Evolutionary conservation across 2,113 vertebrate genomes (phyloP), one percentile per base, ranked within the genome.

Genomic region (Oreochromis tanganicae): DNA sequence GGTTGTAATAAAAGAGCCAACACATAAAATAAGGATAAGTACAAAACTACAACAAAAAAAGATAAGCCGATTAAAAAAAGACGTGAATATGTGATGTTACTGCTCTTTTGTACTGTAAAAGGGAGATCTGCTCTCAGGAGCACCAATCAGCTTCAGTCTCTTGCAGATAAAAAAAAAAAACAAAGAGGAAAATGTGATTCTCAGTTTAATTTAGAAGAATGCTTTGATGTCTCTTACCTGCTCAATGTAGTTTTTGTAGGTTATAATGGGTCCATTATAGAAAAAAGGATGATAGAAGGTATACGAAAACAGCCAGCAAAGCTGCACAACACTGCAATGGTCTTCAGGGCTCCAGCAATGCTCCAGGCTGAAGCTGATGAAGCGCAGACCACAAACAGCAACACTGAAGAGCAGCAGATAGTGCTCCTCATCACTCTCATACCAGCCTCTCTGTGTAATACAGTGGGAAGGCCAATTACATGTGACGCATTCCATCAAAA

Each of bases 251-350:
- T 98, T 97, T 86, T 95, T 96, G 88, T 97, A 99, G 36, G 93
- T 97, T 88, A 99, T 82, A 36, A 99, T 94, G 9, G 99, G 99
- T 38, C 99, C 99, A 0, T 99, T 99, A 96, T 98, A 98, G 96
- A 99, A 98, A 7, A 97, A 96, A 0, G 99, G 99, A 87, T 99
- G 99, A 81, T 99, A 99, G 92, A 99, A 99, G 34, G 97, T 96
- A 2, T 99, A 99, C 4, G 97, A 97, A 84, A 97, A 83, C 92
- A 99, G 92, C 97, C 98, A 97, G 61, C 88, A 91, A 16, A 99
- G 96, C 1, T 98, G 97, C 71, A 83, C 89, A 29, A 85, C 66
- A 56, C 66, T 85, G 66, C 90, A 91, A 17, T 68, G 92, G 56
- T 92, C 78, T 81, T 88, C 27, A 27, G 94, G 95, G 56, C 94